Conservation (phyloP, 1,140 invertebrate species). For the Zaprionus lachaisei region DNA sequence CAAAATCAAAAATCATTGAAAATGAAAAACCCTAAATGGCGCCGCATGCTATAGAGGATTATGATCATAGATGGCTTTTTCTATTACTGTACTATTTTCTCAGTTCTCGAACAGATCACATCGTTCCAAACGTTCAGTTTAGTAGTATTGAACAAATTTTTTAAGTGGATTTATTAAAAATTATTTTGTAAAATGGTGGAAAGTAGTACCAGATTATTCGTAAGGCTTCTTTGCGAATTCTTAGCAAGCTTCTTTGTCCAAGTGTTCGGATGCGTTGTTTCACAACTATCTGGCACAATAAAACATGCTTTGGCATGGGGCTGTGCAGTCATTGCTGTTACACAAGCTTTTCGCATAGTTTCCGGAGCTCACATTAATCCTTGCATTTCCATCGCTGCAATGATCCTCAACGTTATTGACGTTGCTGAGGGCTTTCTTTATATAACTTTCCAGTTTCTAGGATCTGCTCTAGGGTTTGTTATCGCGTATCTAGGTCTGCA, state of each 20-base stretch:
- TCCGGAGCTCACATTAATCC: slow-evolving; percentile 46
- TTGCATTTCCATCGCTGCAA: slow-evolving; percentile 27
- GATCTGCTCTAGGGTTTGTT: slow-evolving; percentile 2
- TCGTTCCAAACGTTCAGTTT: background rate
- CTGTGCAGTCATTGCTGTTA: slow-evolving; percentile 5
- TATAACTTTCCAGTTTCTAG: slow-evolving; percentile 18
- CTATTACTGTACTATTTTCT: background rate
- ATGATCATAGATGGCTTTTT: background rate
- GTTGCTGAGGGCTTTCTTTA: slow-evolving; percentile 11
- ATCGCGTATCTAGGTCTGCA: background rate
- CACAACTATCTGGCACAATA: background rate
- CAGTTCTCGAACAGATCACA: background rate
- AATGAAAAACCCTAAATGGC: too few relatives aligned
- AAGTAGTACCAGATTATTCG: too few relatives aligned
- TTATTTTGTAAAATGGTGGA: too few relatives aligned
- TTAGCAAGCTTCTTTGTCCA: too few relatives aligned
- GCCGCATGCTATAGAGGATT: background rate
- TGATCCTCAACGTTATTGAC: slow-evolving; percentile 23
- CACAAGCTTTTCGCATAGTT: slow-evolving; percentile 30
- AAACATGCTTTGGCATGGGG: slow-evolving; percentile 25
- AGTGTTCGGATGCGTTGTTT: too few relatives aligned
- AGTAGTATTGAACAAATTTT: background rate
- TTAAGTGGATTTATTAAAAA: too few relatives aligned
- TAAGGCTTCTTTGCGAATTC: too few relatives aligned
- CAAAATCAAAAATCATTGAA: too few relatives aligned